Conservation (phyloP, 2,113 vertebrate species). For the Dipodomys spectabilis region DNA sequence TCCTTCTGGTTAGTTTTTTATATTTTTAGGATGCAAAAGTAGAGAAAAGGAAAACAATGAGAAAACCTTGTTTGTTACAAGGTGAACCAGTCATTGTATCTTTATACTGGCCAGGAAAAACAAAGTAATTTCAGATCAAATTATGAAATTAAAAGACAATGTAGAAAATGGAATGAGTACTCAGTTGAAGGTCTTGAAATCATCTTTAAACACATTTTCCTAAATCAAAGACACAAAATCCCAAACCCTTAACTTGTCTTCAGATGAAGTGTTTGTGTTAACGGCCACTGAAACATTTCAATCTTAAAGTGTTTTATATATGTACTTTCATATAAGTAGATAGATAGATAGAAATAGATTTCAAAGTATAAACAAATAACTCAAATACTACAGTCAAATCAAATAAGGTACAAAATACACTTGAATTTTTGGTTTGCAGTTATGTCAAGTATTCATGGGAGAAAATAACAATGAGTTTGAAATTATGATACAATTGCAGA, state of each 20-base stretch:
- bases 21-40: not conserved
- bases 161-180: not conserved
- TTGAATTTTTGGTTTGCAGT: not conserved
- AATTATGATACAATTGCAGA: not conserved
- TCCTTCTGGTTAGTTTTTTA: not conserved
- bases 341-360: not conserved
- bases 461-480: constrained; percentile 1
- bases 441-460: not conserved
- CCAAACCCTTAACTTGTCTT: not conserved
- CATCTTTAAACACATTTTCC: not conserved
- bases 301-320: not conserved
- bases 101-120: not conserved
- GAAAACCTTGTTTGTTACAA: not conserved
- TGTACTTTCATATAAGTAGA: not conserved
- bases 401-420: not conserved
- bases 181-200: not conserved
- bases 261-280: not conserved
- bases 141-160: constrained; percentile 4
- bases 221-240: not conserved
- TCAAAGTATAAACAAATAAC: not conserved
- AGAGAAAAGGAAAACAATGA: not conserved
- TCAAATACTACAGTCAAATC: not conserved
- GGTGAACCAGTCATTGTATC: not conserved
- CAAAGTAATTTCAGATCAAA: not conserved
- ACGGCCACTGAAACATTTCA: not conserved